Conservation (phyloP, 2,113 vertebrate genomes). For the Poeciliopsis turrubarensis region DNA sequence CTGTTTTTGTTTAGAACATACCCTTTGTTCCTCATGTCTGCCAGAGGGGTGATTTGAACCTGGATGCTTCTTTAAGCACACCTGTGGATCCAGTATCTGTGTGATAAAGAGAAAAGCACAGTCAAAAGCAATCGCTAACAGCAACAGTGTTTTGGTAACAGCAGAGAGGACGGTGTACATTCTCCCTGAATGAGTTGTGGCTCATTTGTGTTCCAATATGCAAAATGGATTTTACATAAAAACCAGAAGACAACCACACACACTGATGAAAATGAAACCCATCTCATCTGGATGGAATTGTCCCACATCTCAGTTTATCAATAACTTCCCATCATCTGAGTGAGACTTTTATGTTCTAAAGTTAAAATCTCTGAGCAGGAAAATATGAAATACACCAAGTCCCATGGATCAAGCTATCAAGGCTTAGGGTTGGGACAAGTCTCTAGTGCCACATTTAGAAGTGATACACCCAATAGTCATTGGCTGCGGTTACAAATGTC, state of each 20-base stretch:
- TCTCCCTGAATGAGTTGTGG: no score
- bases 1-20: conserved; percentile 25
- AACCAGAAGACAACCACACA: not conserved
- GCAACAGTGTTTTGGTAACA: not conserved
- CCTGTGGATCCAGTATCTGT: conserved; percentile 30
- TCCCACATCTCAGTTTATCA: not conserved
- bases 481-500: not conserved
- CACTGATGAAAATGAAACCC: not conserved
- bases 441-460: not conserved
- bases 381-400: not conserved
- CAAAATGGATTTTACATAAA: not conserved
- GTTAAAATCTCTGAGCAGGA: not conserved
- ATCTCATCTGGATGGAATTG: not conserved
- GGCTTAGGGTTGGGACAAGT: not conserved
- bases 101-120: conserved; percentile 1
- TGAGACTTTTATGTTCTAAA: not conserved
- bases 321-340: not conserved
- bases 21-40: conserved; percentile 69
- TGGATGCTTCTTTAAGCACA: conserved; percentile 32
- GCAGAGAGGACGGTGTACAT: not conserved
- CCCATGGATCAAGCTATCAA: not conserved
- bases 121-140: not conserved
- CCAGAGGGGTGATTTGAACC: conserved; percentile 44
- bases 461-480: not conserved
- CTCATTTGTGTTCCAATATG: not conserved